A percentile compares a stretch with the other conserved stretches of the same genome.
These are phyloP conservation scores for Harpagoxenus sublaevis DNA, from an alignment of 2,888 invertebrate species.

Conservation along the genomic window DNA sequence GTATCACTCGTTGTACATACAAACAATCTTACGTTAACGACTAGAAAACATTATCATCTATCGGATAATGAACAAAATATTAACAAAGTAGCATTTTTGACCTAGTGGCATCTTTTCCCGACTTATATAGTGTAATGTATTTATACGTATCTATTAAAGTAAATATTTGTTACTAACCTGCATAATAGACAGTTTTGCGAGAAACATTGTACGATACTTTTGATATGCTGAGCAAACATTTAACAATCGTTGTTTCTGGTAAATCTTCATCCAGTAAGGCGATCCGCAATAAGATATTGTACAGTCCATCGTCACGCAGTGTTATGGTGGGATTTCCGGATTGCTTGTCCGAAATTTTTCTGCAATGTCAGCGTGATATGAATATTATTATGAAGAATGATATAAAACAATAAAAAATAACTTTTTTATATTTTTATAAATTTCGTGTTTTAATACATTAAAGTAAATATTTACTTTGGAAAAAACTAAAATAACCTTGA, in stretches of 20 bases:
- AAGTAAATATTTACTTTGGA: neutral
- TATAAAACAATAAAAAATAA: conserved; percentile 45
- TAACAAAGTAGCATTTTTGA: too few species aligned
- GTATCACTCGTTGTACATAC: too few species aligned
- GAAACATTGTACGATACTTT: conserved; percentile 81
- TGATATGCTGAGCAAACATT: conserved; percentile 83
- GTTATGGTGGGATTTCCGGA: conserved; percentile 76
- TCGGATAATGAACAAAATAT: too few species aligned
- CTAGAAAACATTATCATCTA: too few species aligned
- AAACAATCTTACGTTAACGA: too few species aligned
- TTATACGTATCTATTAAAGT: too few species aligned
- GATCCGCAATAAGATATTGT: conserved; percentile 81
- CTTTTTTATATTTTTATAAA: conserved; percentile 28
- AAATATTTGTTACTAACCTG: conserved; percentile 78
- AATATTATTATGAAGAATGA: conserved; percentile 56
- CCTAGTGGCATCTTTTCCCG: too few species aligned
- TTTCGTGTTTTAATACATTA: neutral
- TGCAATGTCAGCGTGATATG: conserved; percentile 67
- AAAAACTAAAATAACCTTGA: neutral
- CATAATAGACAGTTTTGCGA: conserved; percentile 80
- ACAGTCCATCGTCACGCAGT: conserved; percentile 78
- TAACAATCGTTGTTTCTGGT: conserved; percentile 79
- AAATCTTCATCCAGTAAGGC: conserved; percentile 80
- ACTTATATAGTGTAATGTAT: too few species aligned
- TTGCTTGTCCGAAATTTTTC: conserved; percentile 74